Conservation (phyloP, 2,113 vertebrate genomes). For the Phrynocephalus versicolor region DNA sequence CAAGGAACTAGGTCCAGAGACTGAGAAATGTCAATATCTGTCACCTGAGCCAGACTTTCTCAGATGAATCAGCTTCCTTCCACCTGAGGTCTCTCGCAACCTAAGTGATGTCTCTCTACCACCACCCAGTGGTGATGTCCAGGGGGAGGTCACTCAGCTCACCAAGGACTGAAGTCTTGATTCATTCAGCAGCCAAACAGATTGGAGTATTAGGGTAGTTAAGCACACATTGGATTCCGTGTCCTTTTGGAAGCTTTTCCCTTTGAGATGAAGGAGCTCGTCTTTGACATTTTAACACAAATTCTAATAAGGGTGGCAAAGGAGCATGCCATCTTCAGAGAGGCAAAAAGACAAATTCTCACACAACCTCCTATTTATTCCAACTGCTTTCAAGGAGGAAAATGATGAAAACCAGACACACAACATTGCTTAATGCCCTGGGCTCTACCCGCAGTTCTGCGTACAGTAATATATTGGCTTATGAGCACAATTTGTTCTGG, state of each 20-base stretch:
- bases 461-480: too few relatives aligned
- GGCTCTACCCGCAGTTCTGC: background rate
- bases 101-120: conserved; percentile 7
- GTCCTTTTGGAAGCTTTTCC: background rate
- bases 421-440: background rate
- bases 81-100: background rate
- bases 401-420: background rate
- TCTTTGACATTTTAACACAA: conserved; percentile 26
- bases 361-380: background rate
- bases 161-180: conserved; percentile 1
- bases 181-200: background rate
- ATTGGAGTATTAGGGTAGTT: conserved; percentile 10
- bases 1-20: background rate
- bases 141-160: background rate
- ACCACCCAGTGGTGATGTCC: conserved; percentile 17
- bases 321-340: conserved; percentile 3
- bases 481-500: too few relatives aligned
- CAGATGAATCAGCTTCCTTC: background rate
- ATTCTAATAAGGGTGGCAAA: conserved; percentile 12
- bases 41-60: too few relatives aligned
- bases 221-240: conserved; percentile 5
- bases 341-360: conserved; percentile 2
- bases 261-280: background rate
- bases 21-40: too few relatives aligned
- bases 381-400: background rate